Conservation (phyloP, 2,113 vertebrate species). For the Rhabdornis inornatus region DNA sequence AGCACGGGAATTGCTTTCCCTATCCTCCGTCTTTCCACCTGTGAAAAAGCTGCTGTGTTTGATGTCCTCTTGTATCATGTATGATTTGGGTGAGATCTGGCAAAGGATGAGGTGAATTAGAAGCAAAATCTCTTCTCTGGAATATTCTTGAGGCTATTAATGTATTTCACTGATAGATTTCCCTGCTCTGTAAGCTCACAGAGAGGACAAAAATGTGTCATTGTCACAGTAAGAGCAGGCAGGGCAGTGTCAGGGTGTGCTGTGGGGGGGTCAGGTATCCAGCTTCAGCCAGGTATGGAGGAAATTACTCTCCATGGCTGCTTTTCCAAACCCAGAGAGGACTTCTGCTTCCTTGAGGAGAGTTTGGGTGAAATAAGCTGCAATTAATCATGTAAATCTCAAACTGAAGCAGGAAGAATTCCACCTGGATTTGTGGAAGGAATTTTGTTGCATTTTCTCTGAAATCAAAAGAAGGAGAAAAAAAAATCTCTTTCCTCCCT, state of each 20-base stretch:
- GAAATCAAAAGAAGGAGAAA: background rate
- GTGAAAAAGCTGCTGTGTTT: background rate
- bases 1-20: background rate
- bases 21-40: background rate
- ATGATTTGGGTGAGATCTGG: background rate
- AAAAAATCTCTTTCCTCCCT: background rate
- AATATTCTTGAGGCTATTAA: background rate
- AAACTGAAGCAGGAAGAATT: background rate
- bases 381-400: background rate
- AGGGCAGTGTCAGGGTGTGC: background rate
- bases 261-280: background rate
- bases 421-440: background rate
- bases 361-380: background rate
- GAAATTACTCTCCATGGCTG: background rate
- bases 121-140: background rate
- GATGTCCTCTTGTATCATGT: fast-evolving
- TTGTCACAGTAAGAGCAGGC: background rate
- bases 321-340: background rate
- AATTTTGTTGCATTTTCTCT: background rate
- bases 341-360: background rate
- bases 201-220: background rate
- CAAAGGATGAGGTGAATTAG: background rate
- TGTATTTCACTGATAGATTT: background rate
- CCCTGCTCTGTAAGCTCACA: background rate
- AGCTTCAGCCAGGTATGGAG: no score